Evolutionary conservation across 2,797 vertebrate genomes (phyloP), one percentile per base, ranked within the genome.

Genomic region (Anguilla obscura): DNA sequence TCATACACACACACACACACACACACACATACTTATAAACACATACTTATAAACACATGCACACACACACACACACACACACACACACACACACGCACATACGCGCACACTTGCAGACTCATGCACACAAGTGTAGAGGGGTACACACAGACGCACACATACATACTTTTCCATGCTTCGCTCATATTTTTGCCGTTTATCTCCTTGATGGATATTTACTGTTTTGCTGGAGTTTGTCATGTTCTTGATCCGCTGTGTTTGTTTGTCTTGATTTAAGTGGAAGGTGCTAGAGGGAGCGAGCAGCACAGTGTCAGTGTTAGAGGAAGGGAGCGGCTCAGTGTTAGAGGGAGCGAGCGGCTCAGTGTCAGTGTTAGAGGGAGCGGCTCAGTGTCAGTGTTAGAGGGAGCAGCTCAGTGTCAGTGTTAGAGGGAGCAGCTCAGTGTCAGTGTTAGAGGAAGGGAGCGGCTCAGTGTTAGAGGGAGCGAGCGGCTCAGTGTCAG

Each of bases 401-500:
- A n/a, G n/a, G 63, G 6, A 69, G n/a, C 1, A 8, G 63, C 24
- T 69, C 63, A 30, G n/a, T n/a, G n/a, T 69, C 6, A 1, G 24
- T 69, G n/a, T 69, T 60, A 60, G 5, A 69, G 63, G 63, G 27
- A 69, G 63, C 3, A n/a, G 63, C 63, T 69, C n/a, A 69, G n/a
- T 69, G n/a, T 69, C 5, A 1, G 24, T n/a, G 7, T 69, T 69
- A 69, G 24, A 69, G 63, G 63, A 9, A 69, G 63, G 0, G 63
- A 27, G 63, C 4, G 63, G 63, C 63, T 69, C 63, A 69, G 63
- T 27, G 63, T 30, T 69, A 69, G 24, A 69, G 71, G 33, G 16
- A 74, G 71, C n/a, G 69, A 74, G 33, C 4, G 76, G 50, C 76
- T 45, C 92, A 91, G 76, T 60, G 60, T 54, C 92, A 92, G 76